phyloP scores from a whole-genome alignment of 2,888 invertebrate species.

The Operophtera brumata region DNA sequence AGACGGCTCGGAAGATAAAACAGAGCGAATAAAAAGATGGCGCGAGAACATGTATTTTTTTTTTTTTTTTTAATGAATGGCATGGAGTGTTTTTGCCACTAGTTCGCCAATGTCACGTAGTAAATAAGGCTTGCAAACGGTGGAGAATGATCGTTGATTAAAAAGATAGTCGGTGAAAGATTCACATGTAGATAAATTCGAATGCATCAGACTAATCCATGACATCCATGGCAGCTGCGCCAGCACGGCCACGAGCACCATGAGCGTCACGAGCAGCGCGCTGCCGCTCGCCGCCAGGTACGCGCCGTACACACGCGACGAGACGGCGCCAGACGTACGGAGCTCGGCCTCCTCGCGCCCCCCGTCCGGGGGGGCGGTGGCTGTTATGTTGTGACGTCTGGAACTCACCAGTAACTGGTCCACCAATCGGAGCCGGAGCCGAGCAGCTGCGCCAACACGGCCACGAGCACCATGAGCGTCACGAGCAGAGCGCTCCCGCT shows the following conservation, averaged over 20 bases:
- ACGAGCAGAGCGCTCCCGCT: constrained; percentile 85
- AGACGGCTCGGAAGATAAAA: no score
- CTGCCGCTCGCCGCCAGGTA: constrained; percentile 88
- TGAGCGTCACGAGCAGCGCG: constrained; percentile 78
- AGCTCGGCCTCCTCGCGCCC: constrained; percentile 81
- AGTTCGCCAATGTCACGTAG: no score
- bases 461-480: constrained; percentile 81
- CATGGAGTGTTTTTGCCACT: no score
- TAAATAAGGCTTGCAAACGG: no score
- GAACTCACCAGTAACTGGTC: constrained; percentile 86
- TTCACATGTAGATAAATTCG: no score
- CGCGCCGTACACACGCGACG: constrained; percentile 81
- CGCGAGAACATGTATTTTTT: no score
- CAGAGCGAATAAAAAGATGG: no score
- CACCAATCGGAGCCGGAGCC: constrained; percentile 90
- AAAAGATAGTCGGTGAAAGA: no score
- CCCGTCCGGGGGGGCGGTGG: constrained; percentile 73
- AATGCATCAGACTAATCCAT: no score
- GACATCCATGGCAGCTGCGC: constrained; percentile 85
- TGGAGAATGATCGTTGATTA: no score
- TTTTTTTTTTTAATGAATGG: no score
- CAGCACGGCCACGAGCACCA: constrained; percentile 82
- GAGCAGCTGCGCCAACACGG: constrained; percentile 83
- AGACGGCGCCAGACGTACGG: constrained; percentile 83
- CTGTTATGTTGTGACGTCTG: constrained; percentile 19